Evolutionary conservation across 1,140 invertebrate species (phyloP), one percentile per base, ranked within the genome.

Genomic region (Hypsibius dujardini): DNA sequence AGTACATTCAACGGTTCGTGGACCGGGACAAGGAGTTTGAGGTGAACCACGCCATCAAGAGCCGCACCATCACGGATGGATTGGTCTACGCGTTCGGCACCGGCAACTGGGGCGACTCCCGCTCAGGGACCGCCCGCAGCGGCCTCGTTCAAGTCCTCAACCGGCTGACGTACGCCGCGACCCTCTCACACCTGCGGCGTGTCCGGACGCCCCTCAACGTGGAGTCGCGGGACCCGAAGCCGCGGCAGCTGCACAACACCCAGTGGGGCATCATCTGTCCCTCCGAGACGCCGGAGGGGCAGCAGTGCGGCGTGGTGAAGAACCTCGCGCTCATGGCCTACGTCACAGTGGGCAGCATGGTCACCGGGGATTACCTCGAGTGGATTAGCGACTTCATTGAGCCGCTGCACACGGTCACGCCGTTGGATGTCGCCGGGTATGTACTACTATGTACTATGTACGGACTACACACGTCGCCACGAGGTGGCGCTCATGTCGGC

Each of bases 241-340:
- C 50, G 7, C 50, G 50, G 50, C 50, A 56, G 50, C 50, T 56
- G 50, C 50, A 56, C 50, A 56, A 56, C n/a, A 56, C 50, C 7
- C 50, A 56, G 50, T 56, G 50, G 50, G n/a, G 50, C 50, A 56
- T 56, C 50, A n/a, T 56, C 50, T 56, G 50, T 56, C 50, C 50
- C 50, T 56, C 50, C 50, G 7, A 56, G 50, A 56, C 50, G n/a
- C 50, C 50, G n/a, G 7, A 7, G 50, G n/a, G n/a, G 7, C n/a
- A n/a, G 50, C n/a, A n/a, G n/a, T n/a, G n/a, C 7, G 50, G 50
- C 50, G 7, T 56, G 50, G n/a, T 56, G 7, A 56, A 56, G 7
- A 56, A 56, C n/a, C n/a, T 56, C 7, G n/a, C 7, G 7, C 50
- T 56, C 50, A 56, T 56, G 50, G 50, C 50, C n/a, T 56, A n/a